Evolutionary conservation across 2,113 vertebrate genomes (phyloP), one percentile per base, ranked within the genome.

Genomic region (Lampris megalopsis): DNA sequence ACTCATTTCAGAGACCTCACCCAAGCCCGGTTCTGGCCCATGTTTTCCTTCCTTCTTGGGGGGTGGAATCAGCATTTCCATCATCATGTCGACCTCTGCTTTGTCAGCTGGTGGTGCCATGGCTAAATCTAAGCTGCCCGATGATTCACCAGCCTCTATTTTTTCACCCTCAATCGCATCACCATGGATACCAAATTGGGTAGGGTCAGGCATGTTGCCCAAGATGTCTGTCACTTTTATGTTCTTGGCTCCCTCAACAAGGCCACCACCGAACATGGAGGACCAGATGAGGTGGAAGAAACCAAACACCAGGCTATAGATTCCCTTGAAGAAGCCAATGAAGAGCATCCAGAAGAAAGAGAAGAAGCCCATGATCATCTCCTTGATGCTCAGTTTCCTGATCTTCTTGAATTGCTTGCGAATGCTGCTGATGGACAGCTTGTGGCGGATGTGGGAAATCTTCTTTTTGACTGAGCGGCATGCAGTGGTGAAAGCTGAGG

Each of bases 161-260:
- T 97, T 97, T 80, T 99, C 97, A 5, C 88, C 89, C 75, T 98
- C 98, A 10, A 93, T 9, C 13, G 91, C 88, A 60, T 99, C 98
- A 1, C 97, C 96, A 0, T 99, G 98, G 84, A 99, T 98, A 72
- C 97, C 97, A 84, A 98, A 98, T 63, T 99, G 98, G 5, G 97
- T 99, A 0, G 98, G 98, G 88, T 99, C 97, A 8, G 98, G 98
- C 98, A 99, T 99, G 90, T 98, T 97, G 7, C 97, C 98, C 43
- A 99, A 91, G 87, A 99, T 97, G 93, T 99, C 97, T 0, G 96
- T 99, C 84, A 99, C 98, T 92, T 98, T 97, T 8, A 99, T 99
- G 83, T 98, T 99, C 93, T 98, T 99, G 81, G 98, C 98, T 43
- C 97, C 97, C 92, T 99, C 98, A 2, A 99, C 96, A 7, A 99